Evolutionary conservation across 2,888 invertebrate species (phyloP).

Genomic region (Alloplasta piceator): DNA sequence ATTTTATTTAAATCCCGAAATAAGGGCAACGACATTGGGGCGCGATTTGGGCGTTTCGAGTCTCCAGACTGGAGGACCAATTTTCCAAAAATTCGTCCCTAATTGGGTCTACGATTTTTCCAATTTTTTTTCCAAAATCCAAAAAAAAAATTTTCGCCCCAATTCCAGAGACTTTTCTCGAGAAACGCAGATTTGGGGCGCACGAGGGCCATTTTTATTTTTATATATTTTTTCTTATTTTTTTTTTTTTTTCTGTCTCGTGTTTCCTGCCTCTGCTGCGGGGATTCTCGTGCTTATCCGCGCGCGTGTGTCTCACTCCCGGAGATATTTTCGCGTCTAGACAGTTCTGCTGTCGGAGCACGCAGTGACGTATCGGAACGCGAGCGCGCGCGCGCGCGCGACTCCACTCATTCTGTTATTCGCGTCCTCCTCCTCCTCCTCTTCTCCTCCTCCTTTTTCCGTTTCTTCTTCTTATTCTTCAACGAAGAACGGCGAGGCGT

Average conservation of each 20-base stretch:
- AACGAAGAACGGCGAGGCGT: constrained; percentile 3
- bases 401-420: constrained; percentile 64
- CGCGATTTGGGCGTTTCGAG: constrained; percentile 68
- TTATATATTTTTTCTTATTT: constrained; percentile 4
- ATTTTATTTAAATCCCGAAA: constrained; percentile 80
- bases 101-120: constrained; percentile 54
- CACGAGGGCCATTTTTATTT: background rate
- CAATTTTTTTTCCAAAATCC: background rate
- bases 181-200: no score
- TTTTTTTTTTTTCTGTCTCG: constrained; percentile 10
- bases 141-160: constrained; percentile 4
- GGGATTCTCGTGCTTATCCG: constrained; percentile 5
- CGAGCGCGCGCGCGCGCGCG: constrained; percentile 20
- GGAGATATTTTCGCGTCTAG: constrained; percentile 65
- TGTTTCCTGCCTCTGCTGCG: constrained; percentile 5
- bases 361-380: constrained; percentile 62
- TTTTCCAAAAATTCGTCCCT: constrained; percentile 43
- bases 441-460: background rate
- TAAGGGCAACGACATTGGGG: constrained; percentile 79
- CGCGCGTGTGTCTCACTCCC: constrained; percentile 34
- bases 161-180: constrained; percentile 10
- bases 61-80: constrained; percentile 37
- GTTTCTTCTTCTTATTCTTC: background rate
- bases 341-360: constrained; percentile 63
- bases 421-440: constrained; percentile 30